A percentile compares a stretch with the other conserved stretches of the same genome.
Evolutionary conservation across 2,113 vertebrate species (phyloP).

Genomic region (Myrmecophaga tridactyla): DNA sequence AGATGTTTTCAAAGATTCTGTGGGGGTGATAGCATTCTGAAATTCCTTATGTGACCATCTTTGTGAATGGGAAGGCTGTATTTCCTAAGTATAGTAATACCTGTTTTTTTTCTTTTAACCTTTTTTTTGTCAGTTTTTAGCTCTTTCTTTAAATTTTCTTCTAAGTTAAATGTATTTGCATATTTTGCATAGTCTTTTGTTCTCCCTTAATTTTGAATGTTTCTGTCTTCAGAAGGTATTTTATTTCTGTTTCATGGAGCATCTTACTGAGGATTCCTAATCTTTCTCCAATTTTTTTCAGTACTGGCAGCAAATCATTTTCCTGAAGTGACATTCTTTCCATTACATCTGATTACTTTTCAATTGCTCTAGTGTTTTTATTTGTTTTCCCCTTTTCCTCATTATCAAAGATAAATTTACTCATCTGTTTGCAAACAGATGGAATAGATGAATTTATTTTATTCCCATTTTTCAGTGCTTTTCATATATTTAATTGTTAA

Average conservation of each 20-base stretch:
- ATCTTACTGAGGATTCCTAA: not conserved
- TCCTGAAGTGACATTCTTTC: not conserved
- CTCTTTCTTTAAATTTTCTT: not conserved
- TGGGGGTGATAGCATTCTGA: no score
- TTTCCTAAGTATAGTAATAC: not conserved
- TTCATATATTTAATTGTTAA: not conserved
- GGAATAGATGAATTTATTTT: not conserved
- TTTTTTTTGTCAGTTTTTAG: not conserved
- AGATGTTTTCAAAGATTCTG: no score
- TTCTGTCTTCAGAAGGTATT: not conserved
- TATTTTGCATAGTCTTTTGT: not conserved
- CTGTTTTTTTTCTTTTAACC: not conserved
- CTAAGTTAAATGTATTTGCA: not conserved
- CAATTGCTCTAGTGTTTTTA: not conserved
- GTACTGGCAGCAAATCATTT: not conserved
- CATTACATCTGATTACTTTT: not conserved
- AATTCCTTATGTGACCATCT: no score
- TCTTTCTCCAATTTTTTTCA: not conserved
- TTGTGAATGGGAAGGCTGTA: no score
- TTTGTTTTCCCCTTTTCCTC: not conserved
- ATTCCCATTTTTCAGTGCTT: not conserved
- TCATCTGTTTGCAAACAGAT: not conserved
- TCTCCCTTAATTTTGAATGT: not conserved
- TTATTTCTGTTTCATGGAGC: not conserved
- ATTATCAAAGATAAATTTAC: not conserved